Percentiles rank a stretch among this genome's conserved stretches.
phyloP scores from a whole-genome alignment of 2,797 vertebrate species.

The Hoplostethus mediterraneus region DNA sequence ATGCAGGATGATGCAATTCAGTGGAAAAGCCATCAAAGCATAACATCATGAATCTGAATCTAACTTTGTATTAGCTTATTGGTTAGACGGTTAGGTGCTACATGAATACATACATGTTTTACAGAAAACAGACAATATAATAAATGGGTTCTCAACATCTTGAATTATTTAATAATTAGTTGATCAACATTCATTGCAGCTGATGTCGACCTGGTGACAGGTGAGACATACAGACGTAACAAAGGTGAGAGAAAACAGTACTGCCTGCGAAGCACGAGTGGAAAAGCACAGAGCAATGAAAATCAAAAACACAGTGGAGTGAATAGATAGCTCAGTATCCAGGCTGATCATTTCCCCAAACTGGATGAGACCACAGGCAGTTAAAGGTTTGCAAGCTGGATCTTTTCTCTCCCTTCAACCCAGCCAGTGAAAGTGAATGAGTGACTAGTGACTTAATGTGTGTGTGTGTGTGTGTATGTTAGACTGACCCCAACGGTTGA shows the following conservation, averaged over 20 bases:
- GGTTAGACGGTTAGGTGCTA: neutral
- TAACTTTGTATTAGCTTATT: neutral
- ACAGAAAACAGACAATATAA: neutral
- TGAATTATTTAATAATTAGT: neutral
- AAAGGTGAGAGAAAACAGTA: slow-evolving; percentile 18
- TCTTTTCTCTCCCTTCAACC: slow-evolving; percentile 26
- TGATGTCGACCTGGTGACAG: neutral
- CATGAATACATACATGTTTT: neutral
- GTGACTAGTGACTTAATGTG: slow-evolving; percentile 43
- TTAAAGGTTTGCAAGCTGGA: slow-evolving; percentile 64
- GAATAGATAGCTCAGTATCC: slow-evolving; percentile 55
- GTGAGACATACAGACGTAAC: neutral
- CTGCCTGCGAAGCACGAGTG: neutral
- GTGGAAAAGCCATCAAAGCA: neutral
- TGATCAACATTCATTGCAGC: neutral
- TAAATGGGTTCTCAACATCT: neutral
- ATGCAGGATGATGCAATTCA: slow-evolving; percentile 9
- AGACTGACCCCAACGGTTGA: slow-evolving; percentile 15
- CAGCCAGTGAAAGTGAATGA: slow-evolving; percentile 55
- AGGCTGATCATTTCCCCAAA: slow-evolving; percentile 23
- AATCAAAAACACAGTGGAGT: neutral
- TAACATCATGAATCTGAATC: slow-evolving; percentile 2
- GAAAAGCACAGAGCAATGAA: neutral
- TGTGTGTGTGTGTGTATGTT: slow-evolving; percentile 6
- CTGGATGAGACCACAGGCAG: slow-evolving; percentile 28